Evolutionary conservation across 2,888 invertebrate genomes (phyloP), one percentile per base, ranked within the genome.

Genomic region (Spisula subtruncata): DNA sequence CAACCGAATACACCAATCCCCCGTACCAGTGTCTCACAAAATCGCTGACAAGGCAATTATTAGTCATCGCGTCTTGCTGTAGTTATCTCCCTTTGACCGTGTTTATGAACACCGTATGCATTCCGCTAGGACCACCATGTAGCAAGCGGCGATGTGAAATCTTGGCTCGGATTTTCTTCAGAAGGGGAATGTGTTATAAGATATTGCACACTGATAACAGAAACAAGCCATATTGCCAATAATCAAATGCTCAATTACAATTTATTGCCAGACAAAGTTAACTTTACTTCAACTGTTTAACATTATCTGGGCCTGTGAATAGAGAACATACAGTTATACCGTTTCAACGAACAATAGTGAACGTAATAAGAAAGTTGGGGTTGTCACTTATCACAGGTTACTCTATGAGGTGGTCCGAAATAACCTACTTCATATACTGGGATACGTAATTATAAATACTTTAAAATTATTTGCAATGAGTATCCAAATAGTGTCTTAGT

Each of bases 21-120:
- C 75, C 29, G 35, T 35, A 32, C 35, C 25, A 32, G n/a, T n/a
- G n/a, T n/a, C n/a, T 14, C 16, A 32, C 12, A 56, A 41, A 56
- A 48, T 6, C 56, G 80, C 86, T 80, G 54, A 51, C 16, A 81
- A 35, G 35, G 80, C 85, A 85, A 79, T 54, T 20, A 46, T 18
- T 18, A 75, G 14, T 25, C 25, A 32, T 35, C 2, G 18, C 14
- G 32, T 48, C 48, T n/a, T 51, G 32, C 41, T 18, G 14, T 1
- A 35, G 79, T 87, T 87, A 60, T 25, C 60, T 87, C 87, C 87
- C 87, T 56, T 87, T 56, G 87, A 83, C 87, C 83, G 51, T 66
- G 29, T 75, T 71, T 2, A 32, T 32, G n/a, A 82, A 82, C 51
- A 8, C 18, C 56, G n/a, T n/a, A n/a, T n/a, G n/a, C 25, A 60